Conservation (phyloP, 2,113 vertebrate genomes). For the Pyxicephalus adspersus region DNA sequence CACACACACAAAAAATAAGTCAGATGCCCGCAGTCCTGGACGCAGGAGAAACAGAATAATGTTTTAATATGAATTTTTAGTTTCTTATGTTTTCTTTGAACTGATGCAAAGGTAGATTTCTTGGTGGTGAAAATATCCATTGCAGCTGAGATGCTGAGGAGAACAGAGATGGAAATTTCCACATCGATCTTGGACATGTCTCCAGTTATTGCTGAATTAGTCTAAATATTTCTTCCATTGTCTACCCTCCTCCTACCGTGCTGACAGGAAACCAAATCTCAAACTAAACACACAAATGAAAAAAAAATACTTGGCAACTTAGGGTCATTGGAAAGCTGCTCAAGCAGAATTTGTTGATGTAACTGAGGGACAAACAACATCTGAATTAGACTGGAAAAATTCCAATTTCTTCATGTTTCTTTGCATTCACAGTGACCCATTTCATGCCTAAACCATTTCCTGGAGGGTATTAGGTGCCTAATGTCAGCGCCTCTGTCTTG, state of each 20-base stretch:
- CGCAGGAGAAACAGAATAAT: constrained; percentile 45
- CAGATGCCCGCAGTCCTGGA: constrained; percentile 46
- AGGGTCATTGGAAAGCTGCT: constrained; percentile 51
- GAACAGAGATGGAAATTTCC: constrained; percentile 56
- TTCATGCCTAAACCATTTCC: constrained; percentile 58
- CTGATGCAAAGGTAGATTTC: constrained; percentile 19
- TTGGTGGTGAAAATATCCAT: constrained; percentile 38
- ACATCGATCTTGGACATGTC: constrained; percentile 51
- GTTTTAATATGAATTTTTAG: constrained; percentile 56
- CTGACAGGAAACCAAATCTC: constrained; percentile 46
- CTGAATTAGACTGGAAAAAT: constrained; percentile 4
- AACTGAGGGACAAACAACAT: constrained; percentile 60
- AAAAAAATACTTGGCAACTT: constrained; percentile 52
- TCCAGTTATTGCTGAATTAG: constrained; percentile 55
- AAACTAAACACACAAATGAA: constrained; percentile 54
- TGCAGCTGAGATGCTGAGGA: constrained; percentile 58
- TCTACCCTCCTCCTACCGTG: background rate
- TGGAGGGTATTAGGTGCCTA: constrained; percentile 55
- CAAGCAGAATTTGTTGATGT: constrained; percentile 61
- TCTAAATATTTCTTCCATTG: constrained; percentile 47
- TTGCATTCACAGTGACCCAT: constrained; percentile 61
- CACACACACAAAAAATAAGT: constrained; percentile 59
- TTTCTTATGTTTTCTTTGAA: constrained; percentile 54
- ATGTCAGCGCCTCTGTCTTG: constrained; percentile 37
- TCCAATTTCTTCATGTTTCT: constrained; percentile 56